Base-by-base conservation (phyloP, 2,797 vertebrate species). In the Lates japonicus region DNA sequence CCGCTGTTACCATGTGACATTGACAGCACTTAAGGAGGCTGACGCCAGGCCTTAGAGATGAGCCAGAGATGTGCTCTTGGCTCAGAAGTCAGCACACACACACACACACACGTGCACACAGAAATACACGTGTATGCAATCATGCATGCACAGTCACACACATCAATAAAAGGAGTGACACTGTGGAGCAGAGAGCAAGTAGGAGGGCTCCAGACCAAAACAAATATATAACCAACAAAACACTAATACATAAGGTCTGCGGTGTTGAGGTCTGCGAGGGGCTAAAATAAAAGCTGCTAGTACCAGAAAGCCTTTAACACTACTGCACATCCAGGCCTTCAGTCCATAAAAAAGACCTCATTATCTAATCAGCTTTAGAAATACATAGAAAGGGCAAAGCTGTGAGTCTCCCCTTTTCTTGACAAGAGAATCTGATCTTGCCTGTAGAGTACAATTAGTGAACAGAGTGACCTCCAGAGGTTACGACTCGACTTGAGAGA, bases 21-120 rank as follows among this genome's bases (percentile, higher is more conserved):
- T 93, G 92, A 94, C 92, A 93, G 92, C 90, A 92, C 90, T 94
- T 94, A 93, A 91, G 85, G 74, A 92, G 76, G 84, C 83, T 85
- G 82, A 89, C 48, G 83, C 79, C 74, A 81, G 83, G 84, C 72
- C 80, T 75, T 41, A 80, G 85, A 82, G 87, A 91, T 78, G 81
- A 88, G 87, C 91, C 77, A 52, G 79, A 89, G 86, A 89, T 82
- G 77, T 83, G 87, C 76, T 83, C 74, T 79, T 83, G 68, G 74
- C 79, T 79, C 58, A 70, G 66, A 80, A 81, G 73, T 82, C 74
- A 64, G 22, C 22, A 7, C 39, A 46, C 44, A 58, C 41, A 19
- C 42, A 51, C 55, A 33, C 57, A 52, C 42, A 55, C 17, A 60
- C 49, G 14, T 31, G 58, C 25, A 35, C 37, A 39, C 3, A 55